Evolutionary conservation across 2,888 invertebrate genomes (phyloP).

Genomic region (Sphaerophoria taeniata): DNA sequence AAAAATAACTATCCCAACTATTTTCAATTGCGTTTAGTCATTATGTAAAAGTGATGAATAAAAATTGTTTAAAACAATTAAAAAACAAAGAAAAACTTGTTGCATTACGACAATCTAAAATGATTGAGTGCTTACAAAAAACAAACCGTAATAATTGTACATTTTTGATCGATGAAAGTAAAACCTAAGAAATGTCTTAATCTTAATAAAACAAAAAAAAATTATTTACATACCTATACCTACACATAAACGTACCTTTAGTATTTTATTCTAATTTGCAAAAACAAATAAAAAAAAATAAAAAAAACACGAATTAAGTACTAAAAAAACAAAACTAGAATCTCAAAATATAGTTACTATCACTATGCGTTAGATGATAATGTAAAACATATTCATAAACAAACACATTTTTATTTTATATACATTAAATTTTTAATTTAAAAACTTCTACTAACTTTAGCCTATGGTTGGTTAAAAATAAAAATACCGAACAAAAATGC

Average conservation of each 20-base stretch:
- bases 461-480: slow-evolving; percentile 1
- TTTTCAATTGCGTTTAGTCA: too few relatives aligned
- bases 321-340: slow-evolving; percentile 54
- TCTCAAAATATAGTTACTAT: slow-evolving; percentile 72
- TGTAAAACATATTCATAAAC: background rate
- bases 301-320: slow-evolving; percentile 31
- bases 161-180: slow-evolving; percentile 52
- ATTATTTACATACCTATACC: slow-evolving; percentile 16
- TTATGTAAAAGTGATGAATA: background rate
- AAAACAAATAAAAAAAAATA: too few relatives aligned
- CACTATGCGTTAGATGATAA: slow-evolving; percentile 48
- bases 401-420: slow-evolving; percentile 34
- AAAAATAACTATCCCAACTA: background rate
- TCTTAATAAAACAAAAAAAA: slow-evolving; percentile 16
- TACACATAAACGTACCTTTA: slow-evolving; percentile 28
- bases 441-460: slow-evolving; percentile 8
- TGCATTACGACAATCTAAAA: slow-evolving; percentile 70
- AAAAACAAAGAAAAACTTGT: slow-evolving; percentile 40
- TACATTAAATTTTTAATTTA: slow-evolving; percentile 34
- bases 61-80: slow-evolving; percentile 10
- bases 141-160: slow-evolving; percentile 42
- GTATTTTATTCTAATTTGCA: slow-evolving; percentile 49
- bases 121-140: slow-evolving; percentile 58
- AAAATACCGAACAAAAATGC: background rate
- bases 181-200: slow-evolving; percentile 10